Base-by-base conservation (phyloP, 2,888 invertebrate species). In the Idaea straminata region DNA sequence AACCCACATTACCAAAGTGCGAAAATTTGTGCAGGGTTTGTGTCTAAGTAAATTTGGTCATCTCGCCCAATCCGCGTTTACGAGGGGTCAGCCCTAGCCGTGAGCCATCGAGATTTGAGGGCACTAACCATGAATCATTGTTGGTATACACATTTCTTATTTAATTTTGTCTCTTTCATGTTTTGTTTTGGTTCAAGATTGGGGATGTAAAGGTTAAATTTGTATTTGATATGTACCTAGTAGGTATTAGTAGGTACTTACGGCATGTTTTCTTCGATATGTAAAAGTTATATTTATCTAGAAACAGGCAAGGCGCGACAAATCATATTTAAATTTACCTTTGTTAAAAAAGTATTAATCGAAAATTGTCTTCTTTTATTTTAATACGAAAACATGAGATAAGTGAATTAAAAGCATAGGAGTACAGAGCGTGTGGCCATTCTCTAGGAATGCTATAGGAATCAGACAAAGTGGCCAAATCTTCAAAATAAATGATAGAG, bases 1-100 rank as follows among this genome's bases (percentile, higher is more conserved):
- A 4, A 25, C 5, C 62, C 75, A 83, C 67, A 75, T 80, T 89
- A 86, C 84, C 61, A 25, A 69, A 78, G 81, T 82, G 80, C 78
- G 77, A 81, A 67, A 85, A 83, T 83, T 84, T 84, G 82, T 83
- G 83, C 84, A 84, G 82, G 78, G 74, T 80, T 84, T 81, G 83
- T 83, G 87, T 90, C 88, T 91, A 91, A 92, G 91, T 91, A 91
- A 92, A 91, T 92, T 91, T 91, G 92, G 89, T 84, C 91, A 90
- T 91, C 90, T 85, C 89, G 78, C 83, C 86, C 89, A 88, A 87
- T 86, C 87, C 84, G 78, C 83, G 85, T 86, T 90, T 88, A 89
- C 86, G 88, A 91, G 87, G 90, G 90, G 86, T 82, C 85, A 77
- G 73, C 75, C 84, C 83, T 80, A 76, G 66, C 65, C 70, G 74